phyloP scores from a whole-genome alignment of 2,888 invertebrate genomes.

The Tanypteryx hageni region DNA sequence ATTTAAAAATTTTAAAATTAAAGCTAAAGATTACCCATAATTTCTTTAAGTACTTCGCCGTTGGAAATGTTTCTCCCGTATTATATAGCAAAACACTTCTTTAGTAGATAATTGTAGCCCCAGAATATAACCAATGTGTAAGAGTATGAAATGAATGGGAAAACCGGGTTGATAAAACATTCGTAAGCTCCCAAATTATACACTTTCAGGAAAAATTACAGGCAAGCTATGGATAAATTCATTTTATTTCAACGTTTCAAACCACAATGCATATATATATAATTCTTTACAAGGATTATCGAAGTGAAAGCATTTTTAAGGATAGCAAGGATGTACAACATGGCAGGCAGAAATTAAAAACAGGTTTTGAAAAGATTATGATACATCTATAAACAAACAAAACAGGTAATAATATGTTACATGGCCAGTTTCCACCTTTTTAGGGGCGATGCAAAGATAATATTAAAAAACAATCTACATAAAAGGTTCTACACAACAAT shows the following conservation, averaged over 20 bases:
- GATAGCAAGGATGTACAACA: slow-evolving; percentile 41
- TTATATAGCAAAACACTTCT: no score
- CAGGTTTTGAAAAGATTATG: not conserved
- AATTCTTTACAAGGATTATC: not conserved
- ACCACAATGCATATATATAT: slow-evolving; percentile 10
- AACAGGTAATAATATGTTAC: slow-evolving; percentile 38
- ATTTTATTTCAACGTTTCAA: slow-evolving; percentile 45
- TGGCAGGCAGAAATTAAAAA: slow-evolving; percentile 14
- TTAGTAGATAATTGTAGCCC: no score
- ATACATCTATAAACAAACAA: slow-evolving; percentile 25
- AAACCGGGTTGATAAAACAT: not conserved
- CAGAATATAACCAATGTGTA: no score
- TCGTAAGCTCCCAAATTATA: not conserved
- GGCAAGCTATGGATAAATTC: slow-evolving; percentile 13
- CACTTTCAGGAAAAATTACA: not conserved
- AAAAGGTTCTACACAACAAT: slow-evolving; percentile 9
- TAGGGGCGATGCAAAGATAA: not conserved
- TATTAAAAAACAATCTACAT: slow-evolving; percentile 18
- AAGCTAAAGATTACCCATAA: no score
- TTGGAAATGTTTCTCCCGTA: no score
- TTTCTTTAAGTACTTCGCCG: no score
- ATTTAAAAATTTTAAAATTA: no score
- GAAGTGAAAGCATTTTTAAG: slow-evolving; percentile 14
- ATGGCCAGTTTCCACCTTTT: not conserved
- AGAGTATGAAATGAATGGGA: not conserved